Evolutionary conservation across 2,888 invertebrate genomes (phyloP).

Genomic region (Unio pictorum): DNA sequence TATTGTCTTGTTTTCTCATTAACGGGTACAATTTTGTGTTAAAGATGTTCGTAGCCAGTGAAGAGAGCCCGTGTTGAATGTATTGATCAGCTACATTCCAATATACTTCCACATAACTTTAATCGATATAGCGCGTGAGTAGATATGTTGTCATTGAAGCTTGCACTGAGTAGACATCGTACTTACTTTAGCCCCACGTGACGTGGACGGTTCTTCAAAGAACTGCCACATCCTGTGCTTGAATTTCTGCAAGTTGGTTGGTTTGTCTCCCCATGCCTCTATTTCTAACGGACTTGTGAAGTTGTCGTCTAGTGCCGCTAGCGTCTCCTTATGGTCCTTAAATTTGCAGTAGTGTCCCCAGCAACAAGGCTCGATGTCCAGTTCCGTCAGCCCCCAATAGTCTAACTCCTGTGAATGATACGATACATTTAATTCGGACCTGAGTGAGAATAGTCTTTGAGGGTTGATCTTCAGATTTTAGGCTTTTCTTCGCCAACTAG

Average conservation of each 20-base stretch:
- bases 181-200: conserved; percentile 60
- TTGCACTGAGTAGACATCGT: not conserved
- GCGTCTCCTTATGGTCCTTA: conserved; percentile 67
- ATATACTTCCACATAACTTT: no score
- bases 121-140: no score
- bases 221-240: conserved; percentile 62
- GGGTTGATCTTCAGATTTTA: not conserved
- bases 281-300: conserved; percentile 56
- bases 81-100: no score
- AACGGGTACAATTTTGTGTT: accelerated
- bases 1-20: no score
- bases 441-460: not conserved
- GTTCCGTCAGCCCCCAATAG: conserved; percentile 69
- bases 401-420: conserved; percentile 61
- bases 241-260: conserved; percentile 44
- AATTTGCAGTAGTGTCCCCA: conserved; percentile 69
- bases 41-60: no score
- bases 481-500: not conserved
- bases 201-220: conserved; percentile 65
- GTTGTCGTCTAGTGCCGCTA: conserved; percentile 67
- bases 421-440: not conserved
- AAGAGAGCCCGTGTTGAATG: no score
- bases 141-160: not conserved
- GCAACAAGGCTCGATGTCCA: conserved; percentile 70
- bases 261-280: conserved; percentile 53